phyloP scores from a whole-genome alignment of 2,113 vertebrate genomes.

The Rallus limicola region DNA sequence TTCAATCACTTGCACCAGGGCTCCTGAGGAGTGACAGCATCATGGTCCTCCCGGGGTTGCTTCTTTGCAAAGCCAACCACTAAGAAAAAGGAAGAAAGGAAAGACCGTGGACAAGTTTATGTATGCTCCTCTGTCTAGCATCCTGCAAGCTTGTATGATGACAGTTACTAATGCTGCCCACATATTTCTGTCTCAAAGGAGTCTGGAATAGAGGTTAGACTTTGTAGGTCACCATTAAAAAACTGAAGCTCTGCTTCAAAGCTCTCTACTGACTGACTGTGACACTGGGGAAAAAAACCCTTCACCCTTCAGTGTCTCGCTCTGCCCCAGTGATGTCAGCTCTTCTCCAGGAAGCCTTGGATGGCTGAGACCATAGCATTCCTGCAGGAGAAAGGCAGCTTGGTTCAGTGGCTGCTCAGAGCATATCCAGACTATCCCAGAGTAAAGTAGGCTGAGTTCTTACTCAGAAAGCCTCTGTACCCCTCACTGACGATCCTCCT shows the following conservation, averaged over 20 bases:
- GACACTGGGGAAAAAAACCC: neutral
- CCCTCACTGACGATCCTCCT: neutral
- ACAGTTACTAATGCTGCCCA: constrained; percentile 17
- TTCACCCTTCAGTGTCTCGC: neutral
- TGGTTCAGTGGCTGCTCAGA: neutral
- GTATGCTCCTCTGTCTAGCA: neutral
- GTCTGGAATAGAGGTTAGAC: neutral
- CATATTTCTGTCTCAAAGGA: neutral
- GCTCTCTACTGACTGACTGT: neutral
- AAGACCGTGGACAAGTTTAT: neutral
- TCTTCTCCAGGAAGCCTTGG: neutral
- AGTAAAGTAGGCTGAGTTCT: neutral
- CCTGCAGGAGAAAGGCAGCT: neutral
- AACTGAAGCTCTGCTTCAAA: neutral
- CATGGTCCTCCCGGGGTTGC: neutral
- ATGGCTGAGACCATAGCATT: neutral
- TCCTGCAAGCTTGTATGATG: neutral
- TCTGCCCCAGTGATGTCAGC: neutral
- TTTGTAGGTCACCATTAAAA: neutral
- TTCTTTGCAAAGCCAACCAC: neutral
- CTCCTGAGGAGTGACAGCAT: neutral
- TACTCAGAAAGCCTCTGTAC: neutral
- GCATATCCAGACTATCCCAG: neutral
- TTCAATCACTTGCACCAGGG: neutral
- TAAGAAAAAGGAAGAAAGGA: neutral